Conservation (phyloP, 2,797 vertebrate species). For the Malacoctenus gilli region DNA sequence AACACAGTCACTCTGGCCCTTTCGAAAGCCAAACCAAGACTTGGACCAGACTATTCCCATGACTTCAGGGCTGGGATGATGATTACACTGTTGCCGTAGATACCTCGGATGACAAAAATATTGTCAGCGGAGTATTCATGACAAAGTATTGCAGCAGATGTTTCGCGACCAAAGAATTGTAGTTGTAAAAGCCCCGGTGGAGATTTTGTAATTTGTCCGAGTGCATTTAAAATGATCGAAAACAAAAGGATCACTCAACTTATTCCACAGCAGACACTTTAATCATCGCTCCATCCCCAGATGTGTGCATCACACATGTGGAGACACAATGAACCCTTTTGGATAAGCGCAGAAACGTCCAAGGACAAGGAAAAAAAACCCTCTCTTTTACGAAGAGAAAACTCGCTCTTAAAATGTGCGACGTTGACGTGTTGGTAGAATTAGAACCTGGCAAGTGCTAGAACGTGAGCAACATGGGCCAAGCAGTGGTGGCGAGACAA, state of each 20-base stretch:
- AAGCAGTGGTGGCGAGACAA: no score
- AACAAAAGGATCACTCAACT: constrained; percentile 31
- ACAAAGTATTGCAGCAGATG: constrained; percentile 72
- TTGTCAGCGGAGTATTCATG: constrained; percentile 68
- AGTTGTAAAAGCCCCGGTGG: constrained; percentile 59
- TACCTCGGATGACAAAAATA: constrained; percentile 70
- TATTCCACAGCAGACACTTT: constrained; percentile 20
- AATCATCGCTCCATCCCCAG: constrained; percentile 5
- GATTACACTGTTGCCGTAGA: constrained; percentile 71
- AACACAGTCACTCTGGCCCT: constrained; percentile 57
- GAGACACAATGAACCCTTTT: not conserved
- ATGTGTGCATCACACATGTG: not conserved
- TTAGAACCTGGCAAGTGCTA: no score
- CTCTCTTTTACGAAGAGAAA: no score
- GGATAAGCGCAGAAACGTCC: no score
- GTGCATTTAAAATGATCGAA: constrained; percentile 42
- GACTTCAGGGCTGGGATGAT: constrained; percentile 68
- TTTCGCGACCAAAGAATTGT: constrained; percentile 61
- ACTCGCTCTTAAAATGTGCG: no score
- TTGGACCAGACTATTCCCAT: constrained; percentile 71
- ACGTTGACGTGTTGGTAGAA: no score
- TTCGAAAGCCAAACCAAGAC: constrained; percentile 65
- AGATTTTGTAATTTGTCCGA: constrained; percentile 50
- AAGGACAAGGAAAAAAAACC: no score
- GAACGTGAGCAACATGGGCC: no score